Conservation (phyloP, 2,113 vertebrate genomes). For the Psittacula cyanocephala region DNA sequence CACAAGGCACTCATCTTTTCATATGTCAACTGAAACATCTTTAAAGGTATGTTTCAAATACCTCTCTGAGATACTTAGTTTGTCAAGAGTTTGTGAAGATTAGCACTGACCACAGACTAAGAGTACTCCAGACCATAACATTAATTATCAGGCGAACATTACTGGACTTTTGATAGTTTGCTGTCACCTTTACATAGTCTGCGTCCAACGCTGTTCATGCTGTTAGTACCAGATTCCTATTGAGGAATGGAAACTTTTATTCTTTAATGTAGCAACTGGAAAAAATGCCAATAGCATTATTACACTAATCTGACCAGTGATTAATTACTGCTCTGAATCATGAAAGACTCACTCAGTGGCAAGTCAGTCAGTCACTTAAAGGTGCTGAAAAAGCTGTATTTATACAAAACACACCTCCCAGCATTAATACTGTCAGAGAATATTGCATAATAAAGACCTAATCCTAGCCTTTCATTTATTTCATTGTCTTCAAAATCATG, state of each 20-base stretch:
- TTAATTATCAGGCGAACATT: background rate
- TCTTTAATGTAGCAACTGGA: background rate
- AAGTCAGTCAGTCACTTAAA: background rate
- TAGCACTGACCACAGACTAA: background rate
- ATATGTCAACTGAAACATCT: background rate
- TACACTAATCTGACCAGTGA: background rate
- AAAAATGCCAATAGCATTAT: background rate
- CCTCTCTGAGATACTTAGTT: background rate
- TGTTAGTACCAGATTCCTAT: background rate
- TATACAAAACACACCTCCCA: background rate
- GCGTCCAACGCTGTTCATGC: background rate
- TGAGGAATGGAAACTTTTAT: background rate
- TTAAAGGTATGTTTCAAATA: background rate
- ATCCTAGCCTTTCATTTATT: background rate
- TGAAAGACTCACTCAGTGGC: background rate
- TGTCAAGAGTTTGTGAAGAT: background rate
- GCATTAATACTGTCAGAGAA: background rate
- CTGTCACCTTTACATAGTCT: slow-evolving; percentile 16
- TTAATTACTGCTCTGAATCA: background rate
- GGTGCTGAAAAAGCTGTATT: background rate
- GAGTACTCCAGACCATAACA: background rate
- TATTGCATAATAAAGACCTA: background rate
- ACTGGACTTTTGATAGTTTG: background rate
- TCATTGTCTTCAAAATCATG: background rate
- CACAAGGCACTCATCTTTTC: background rate